Conservation (phyloP, 2,888 invertebrate species). For the Sarcophaga caerulescens region DNA sequence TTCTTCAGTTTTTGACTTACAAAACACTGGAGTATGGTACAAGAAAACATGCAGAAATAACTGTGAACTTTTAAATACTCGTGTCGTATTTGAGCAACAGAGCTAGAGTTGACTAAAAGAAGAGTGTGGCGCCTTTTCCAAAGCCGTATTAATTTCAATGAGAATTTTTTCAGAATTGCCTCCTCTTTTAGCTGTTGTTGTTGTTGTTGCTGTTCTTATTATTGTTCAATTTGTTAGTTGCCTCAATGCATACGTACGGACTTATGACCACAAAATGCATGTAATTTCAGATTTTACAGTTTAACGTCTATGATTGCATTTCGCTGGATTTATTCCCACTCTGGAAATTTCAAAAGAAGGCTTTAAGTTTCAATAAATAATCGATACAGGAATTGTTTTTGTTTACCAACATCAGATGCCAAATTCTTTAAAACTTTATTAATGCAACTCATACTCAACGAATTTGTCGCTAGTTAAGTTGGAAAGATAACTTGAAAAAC, state of each 20-base stretch:
- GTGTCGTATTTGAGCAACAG: conserved; percentile 33
- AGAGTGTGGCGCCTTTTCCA: conserved; percentile 36
- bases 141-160: conserved; percentile 2
- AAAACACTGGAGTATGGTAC: neutral
- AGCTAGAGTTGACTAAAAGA: neutral
- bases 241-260: conserved; percentile 4
- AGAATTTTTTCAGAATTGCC: neutral
- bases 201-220: conserved; percentile 1
- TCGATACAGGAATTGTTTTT: too few species aligned
- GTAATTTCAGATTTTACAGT: neutral
- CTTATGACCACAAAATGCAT: conserved; percentile 29
- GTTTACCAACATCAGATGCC: too few species aligned
- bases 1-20: neutral
- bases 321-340: too few species aligned
- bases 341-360: too few species aligned
- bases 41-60: neutral
- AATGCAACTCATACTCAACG: too few species aligned
- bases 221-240: conserved; percentile 35
- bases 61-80: neutral
- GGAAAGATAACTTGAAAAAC: too few species aligned
- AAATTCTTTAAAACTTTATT: too few species aligned
- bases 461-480: too few species aligned
- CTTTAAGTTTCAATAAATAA: too few species aligned
- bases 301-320: neutral
- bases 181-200: neutral